phyloP scores from a whole-genome alignment of 2,888 invertebrate species.

The Biston betularia region DNA sequence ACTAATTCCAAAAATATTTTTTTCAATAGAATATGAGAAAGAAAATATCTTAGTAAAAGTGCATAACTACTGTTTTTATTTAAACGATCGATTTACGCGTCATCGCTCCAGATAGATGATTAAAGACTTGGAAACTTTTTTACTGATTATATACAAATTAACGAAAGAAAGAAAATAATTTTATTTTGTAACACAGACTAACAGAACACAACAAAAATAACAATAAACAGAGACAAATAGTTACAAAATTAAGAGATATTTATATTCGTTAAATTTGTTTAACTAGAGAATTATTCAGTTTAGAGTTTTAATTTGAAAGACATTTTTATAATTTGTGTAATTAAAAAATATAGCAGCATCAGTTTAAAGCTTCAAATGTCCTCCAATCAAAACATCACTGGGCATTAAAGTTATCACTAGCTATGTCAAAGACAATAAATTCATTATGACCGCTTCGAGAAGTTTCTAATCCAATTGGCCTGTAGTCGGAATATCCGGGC shows the following conservation, averaged over 20 bases:
- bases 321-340: too few relatives aligned
- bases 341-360: too few relatives aligned
- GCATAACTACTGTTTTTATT: not conserved
- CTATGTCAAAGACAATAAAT: constrained; percentile 43
- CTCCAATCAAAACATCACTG: constrained; percentile 4
- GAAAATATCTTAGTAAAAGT: not conserved
- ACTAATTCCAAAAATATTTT: too few relatives aligned
- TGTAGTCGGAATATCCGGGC: constrained; percentile 31
- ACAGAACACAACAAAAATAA: too few relatives aligned
- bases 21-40: too few relatives aligned
- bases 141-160: constrained; percentile 5
- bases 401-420: constrained; percentile 31
- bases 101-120: not conserved
- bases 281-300: not conserved
- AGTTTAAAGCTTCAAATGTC: not conserved
- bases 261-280: not conserved
- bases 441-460: constrained; percentile 44
- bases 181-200: too few relatives aligned
- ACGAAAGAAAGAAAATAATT: too few relatives aligned
- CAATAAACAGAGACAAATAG: too few relatives aligned
- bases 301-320: not conserved
- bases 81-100: not conserved
- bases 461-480: constrained; percentile 47
- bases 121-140: constrained; percentile 12
- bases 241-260: too few relatives aligned